Evolutionary conservation across 2,113 vertebrate species (phyloP).

Genomic region (Melanostigma gelatinosum): DNA sequence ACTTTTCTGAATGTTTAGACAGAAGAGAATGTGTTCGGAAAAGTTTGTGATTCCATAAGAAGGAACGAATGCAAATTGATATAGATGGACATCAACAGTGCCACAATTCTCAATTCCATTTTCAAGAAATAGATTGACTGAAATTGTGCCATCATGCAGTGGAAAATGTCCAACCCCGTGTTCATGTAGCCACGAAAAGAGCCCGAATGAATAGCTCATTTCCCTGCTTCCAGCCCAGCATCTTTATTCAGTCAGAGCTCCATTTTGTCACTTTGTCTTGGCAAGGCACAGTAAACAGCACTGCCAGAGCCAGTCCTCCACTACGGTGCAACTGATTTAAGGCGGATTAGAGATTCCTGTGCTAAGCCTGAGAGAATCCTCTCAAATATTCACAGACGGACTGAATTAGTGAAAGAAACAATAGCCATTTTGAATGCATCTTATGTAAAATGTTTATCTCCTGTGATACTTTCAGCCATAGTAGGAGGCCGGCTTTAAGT

Average conservation of each 20-base stretch:
- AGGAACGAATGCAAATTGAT: neutral
- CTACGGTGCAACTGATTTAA: slow-evolving; percentile 80
- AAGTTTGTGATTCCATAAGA: too few species aligned
- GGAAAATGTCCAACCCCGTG: slow-evolving; percentile 33
- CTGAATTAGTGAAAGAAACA: slow-evolving; percentile 77
- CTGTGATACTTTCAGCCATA: slow-evolving; percentile 46
- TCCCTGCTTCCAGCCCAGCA: slow-evolving; percentile 43
- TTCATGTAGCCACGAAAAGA: slow-evolving; percentile 30
- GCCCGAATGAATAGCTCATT: slow-evolving; percentile 38
- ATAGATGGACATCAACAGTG: neutral
- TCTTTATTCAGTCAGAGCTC: slow-evolving; percentile 67
- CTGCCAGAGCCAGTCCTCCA: slow-evolving; percentile 69
- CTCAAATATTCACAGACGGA: slow-evolving; percentile 77
- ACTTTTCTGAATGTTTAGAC: too few species aligned
- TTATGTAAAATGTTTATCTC: slow-evolving; percentile 58
- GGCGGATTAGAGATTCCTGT: slow-evolving; percentile 77
- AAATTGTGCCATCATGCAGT: slow-evolving; percentile 25
- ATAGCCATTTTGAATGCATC: slow-evolving; percentile 68
- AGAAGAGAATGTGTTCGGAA: too few species aligned
- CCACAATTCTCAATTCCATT: slow-evolving; percentile 4
- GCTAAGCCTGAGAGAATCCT: slow-evolving; percentile 77
- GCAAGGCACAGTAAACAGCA: slow-evolving; percentile 61
- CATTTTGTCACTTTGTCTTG: slow-evolving; percentile 73
- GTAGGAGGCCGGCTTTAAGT: slow-evolving; percentile 45
- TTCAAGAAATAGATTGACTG: slow-evolving; percentile 15